Evolutionary conservation across 1,140 invertebrate genomes (phyloP), one percentile per base, ranked within the genome.

Genomic region (Odontomachus brunneus): DNA sequence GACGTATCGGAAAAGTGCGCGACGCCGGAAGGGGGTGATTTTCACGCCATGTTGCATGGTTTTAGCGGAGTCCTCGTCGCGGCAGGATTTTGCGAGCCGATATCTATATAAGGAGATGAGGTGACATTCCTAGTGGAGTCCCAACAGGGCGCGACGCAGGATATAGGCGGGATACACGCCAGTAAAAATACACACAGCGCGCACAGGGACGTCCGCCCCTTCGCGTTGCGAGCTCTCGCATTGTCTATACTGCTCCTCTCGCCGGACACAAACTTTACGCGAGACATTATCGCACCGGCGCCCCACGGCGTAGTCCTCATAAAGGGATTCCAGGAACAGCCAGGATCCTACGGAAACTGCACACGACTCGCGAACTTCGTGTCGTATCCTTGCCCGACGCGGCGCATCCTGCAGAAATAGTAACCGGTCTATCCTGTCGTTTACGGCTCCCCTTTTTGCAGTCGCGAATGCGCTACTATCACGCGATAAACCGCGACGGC

Each of bases 221-320:
- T 33, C 76, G 59, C 62, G 55, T 82, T 75, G 69, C 84, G 84
- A 74, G 69, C 84, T 86, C 84, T 86, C 74, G 82, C 12, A 48
- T 63, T 72, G 67, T 44, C 53, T 69, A 57, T 73, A 67, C 60
- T 67, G 44, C 73, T 85, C 85, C 76, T 82, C 49, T 82, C 38
- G 26, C 33, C 49, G 38, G 63, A 63, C 48, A 73, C 59, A 53
- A 69, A 74, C 63, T 86, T 86, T 86, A 82, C 66, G 78, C 53
- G 57, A 63, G 63, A 74, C 57, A 82, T 86, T 86, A 86, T 82
- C 76, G 69, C 44, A 48, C 55, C 60, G 67, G 51, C 80, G 69
- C 51, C 62, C 49, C 38, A 19, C 29, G 12, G 48, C 38, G 49
- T 24, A 9, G 15, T 48, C 15, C 71, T 84, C 62, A 57, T 81